phyloP scores from a whole-genome alignment of 2,888 invertebrate species.

The Aphidius colemani region DNA sequence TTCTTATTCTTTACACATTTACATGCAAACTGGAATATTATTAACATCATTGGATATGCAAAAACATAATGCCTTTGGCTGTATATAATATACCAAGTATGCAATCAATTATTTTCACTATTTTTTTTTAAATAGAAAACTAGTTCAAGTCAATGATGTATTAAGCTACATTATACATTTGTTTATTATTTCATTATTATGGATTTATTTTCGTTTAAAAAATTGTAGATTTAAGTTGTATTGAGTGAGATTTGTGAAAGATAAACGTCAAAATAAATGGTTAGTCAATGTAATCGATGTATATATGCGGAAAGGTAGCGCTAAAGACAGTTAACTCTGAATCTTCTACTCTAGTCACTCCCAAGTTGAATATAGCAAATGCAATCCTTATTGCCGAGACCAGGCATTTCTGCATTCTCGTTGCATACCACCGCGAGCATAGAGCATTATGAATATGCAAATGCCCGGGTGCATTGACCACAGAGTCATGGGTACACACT shows the following conservation, averaged over 20 bases:
- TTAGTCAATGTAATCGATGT: constrained; percentile 13
- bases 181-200: no score
- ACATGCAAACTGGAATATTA: no score
- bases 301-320: neutral
- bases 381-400: constrained; percentile 27
- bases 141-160: no score
- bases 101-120: no score
- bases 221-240: neutral
- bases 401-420: constrained; percentile 44
- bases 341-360: constrained; percentile 13
- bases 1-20: no score
- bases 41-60: no score
- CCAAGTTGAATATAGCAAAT: constrained; percentile 21
- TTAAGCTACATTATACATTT: no score
- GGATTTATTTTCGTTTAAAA: neutral
- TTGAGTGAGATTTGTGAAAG: neutral
- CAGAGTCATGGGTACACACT: constrained; percentile 22
- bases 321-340: constrained; percentile 10
- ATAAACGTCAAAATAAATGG: constrained; percentile 14
- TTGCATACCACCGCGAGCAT: constrained; percentile 37
- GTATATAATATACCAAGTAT: no score
- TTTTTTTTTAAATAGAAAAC: no score
- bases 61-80: no score
- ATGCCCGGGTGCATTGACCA: constrained; percentile 44
- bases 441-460: constrained; percentile 46